Percentiles rank a stretch among this genome's conserved stretches.
phyloP scores from a whole-genome alignment of 2,888 invertebrate genomes.

The Andrena praecox region DNA sequence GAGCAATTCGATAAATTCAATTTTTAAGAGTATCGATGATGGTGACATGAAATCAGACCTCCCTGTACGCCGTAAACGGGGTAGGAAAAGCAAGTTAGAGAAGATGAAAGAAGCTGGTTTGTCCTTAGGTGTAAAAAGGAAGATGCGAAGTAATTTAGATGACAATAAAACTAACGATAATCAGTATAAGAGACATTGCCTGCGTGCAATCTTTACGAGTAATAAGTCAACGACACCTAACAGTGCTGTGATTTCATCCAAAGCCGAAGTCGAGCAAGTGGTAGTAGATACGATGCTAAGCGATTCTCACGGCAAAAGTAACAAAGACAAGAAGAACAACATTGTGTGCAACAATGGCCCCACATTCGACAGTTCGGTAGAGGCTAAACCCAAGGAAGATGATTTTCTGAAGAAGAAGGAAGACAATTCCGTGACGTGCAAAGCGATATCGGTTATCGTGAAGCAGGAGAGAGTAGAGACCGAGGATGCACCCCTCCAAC shows the following conservation, averaged over 20 bases:
- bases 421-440: neutral
- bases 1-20: neutral
- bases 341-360: neutral
- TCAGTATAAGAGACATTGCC: neutral
- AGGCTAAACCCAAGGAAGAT: neutral
- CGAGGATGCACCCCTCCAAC: neutral
- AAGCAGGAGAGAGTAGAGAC: conserved; percentile 59
- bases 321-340: neutral
- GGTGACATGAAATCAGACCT: neutral
- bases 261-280: conserved; percentile 1
- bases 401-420: neutral
- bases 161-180: neutral
- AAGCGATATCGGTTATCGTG: conserved; percentile 45
- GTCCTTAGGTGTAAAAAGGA: neutral
- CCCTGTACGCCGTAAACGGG: conserved; percentile 19
- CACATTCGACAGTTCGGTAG: neutral
- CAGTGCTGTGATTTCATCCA: neutral
- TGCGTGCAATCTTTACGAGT: conserved; percentile 17
- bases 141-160: neutral
- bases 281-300: neutral
- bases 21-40: neutral
- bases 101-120: neutral
- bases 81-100: conserved; percentile 15
- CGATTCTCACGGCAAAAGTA: neutral
- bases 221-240: neutral